Conservation (phyloP, 2,888 invertebrate species). For the Oscheius onirici region DNA sequence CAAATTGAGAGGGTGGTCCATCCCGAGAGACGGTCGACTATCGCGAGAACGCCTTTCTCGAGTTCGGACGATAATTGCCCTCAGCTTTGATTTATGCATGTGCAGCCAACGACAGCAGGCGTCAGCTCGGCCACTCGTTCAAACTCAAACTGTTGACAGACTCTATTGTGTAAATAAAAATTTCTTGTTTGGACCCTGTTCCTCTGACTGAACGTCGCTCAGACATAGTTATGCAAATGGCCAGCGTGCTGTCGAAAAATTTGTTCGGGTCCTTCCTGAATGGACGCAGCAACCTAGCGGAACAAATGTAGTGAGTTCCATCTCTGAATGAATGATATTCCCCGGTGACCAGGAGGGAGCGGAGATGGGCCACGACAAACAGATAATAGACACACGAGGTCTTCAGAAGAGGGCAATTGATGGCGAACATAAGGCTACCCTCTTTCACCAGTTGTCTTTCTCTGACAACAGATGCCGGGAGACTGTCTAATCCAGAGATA, state of each 20-base stretch:
- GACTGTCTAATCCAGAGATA: constrained; percentile 17
- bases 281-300: too few relatives aligned
- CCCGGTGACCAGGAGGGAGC: constrained; percentile 2
- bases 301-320: too few relatives aligned
- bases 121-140: neutral
- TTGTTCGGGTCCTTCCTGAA: too few relatives aligned
- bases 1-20: neutral
- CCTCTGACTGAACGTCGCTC: too few relatives aligned
- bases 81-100: constrained; percentile 23
- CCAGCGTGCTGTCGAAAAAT: too few relatives aligned
- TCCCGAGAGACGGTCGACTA: neutral
- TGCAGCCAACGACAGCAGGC: constrained; percentile 4
- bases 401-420: too few relatives aligned
- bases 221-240: too few relatives aligned
- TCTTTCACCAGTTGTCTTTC: too few relatives aligned
- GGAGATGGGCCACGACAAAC: constrained; percentile 32
- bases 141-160: too few relatives aligned
- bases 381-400: constrained; percentile 29
- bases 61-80: constrained; percentile 13
- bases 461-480: constrained; percentile 7
- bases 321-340: constrained; percentile 27
- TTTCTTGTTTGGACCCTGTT: too few relatives aligned
- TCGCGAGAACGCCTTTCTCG: neutral
- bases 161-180: too few relatives aligned
- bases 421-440: too few relatives aligned